Percentiles rank a stretch among this genome's conserved stretches.
Conservation (phyloP, 2,888 invertebrate species). For the Cantharis nigra region DNA sequence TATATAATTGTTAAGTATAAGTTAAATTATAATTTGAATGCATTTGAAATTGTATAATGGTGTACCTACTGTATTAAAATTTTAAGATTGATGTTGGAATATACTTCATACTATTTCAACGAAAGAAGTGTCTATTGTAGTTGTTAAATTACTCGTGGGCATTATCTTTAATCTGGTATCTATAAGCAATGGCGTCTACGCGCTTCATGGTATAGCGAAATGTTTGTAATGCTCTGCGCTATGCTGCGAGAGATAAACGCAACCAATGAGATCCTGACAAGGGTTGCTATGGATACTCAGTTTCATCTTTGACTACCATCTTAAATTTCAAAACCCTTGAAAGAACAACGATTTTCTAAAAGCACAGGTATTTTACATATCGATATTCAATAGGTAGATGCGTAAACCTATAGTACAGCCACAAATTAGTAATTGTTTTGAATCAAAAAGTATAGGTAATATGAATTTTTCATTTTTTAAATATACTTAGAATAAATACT, state of each 20-base stretch:
- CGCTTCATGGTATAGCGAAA: conserved; percentile 16
- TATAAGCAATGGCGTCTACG: conserved; percentile 30
- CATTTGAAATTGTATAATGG: background rate
- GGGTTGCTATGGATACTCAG: conserved; percentile 50
- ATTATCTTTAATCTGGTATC: conserved; percentile 26
- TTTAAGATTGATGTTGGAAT: background rate
- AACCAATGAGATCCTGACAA: conserved; percentile 48
- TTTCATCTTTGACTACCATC: conserved; percentile 39
- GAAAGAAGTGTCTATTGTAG: background rate
- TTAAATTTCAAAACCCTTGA: conserved; percentile 26
- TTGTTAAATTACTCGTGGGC: conserved; percentile 3
- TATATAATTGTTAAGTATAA: background rate
- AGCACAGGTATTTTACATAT: background rate
- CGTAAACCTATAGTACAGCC: background rate
- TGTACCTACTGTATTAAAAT: background rate
- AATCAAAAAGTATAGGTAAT: background rate
- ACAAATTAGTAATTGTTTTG: background rate
- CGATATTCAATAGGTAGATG: background rate
- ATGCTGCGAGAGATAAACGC: conserved; percentile 31
- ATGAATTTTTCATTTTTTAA: too few relatives aligned
- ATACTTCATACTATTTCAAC: background rate
- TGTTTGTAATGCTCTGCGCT: conserved; percentile 24
- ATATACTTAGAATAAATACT: too few relatives aligned
- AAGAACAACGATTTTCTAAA: conserved; percentile 15
- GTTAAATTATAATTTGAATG: background rate